A percentile compares a stretch with the other conserved stretches of the same genome.
These are phyloP conservation scores for Gymnoscopelus braueri DNA, from an alignment of 2,797 vertebrate species.

Conservation along the genomic window DNA sequence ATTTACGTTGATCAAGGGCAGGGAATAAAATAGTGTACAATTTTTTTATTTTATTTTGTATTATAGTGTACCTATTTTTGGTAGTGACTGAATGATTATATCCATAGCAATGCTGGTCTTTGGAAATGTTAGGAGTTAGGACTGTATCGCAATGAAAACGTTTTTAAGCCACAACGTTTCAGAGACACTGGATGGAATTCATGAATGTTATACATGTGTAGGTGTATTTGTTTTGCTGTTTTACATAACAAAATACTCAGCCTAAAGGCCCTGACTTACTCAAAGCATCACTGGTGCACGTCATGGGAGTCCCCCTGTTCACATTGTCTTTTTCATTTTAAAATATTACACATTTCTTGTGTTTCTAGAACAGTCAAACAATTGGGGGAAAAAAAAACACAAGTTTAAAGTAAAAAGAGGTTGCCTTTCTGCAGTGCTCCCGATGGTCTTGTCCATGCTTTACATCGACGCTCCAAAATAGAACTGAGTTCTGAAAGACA, in stretches of 20 bases:
- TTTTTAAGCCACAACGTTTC: conserved; percentile 36
- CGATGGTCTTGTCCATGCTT: too few relatives aligned
- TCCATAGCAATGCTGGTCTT: conserved; percentile 24
- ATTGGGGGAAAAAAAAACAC: too few relatives aligned
- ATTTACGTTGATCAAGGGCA: conserved; percentile 49
- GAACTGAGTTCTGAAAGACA: too few relatives aligned
- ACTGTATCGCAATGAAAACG: conserved; percentile 17
- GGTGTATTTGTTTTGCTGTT: conserved; percentile 38
- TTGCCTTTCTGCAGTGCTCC: too few relatives aligned
- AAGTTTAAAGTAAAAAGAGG: too few relatives aligned
- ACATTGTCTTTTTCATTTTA: too few relatives aligned
- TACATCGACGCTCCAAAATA: too few relatives aligned
- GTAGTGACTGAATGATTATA: conserved; percentile 6
- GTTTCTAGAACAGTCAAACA: too few relatives aligned
- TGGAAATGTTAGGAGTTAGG: conserved; percentile 9
- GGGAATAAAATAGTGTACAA: conserved; percentile 59
- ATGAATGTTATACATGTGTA: conserved; percentile 66
- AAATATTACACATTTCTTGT: too few relatives aligned
- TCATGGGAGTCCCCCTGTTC: too few relatives aligned
- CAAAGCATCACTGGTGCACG: too few relatives aligned
- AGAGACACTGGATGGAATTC: conserved; percentile 77
- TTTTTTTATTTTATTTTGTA: conserved; percentile 33
- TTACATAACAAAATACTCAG: conserved; percentile 45
- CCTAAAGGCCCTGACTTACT: too few relatives aligned
- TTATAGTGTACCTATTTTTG: conserved; percentile 33